phyloP scores from a whole-genome alignment of 1,140 invertebrate genomes.

The Meloidogyne exigua region DNA sequence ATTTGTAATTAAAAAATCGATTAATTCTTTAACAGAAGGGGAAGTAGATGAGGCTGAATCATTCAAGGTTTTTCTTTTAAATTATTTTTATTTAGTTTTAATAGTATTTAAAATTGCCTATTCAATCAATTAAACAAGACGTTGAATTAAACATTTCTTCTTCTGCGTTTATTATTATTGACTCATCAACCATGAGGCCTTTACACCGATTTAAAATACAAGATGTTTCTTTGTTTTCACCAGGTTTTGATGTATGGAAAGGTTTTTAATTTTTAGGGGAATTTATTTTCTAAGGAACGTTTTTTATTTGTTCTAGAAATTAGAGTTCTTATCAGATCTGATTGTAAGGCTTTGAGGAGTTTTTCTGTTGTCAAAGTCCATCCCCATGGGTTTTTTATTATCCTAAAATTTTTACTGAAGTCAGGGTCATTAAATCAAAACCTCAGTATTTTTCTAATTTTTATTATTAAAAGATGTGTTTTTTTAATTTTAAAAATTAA shows the following conservation, averaged over 20 bases:
- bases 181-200: not conserved
- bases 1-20: not conserved
- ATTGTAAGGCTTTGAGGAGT: too few species aligned
- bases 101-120: constrained; percentile 2
- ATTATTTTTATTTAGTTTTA: not conserved
- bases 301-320: not conserved
- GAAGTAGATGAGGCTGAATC: too few species aligned
- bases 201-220: constrained; percentile 14
- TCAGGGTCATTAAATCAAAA: too few species aligned
- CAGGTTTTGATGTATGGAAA: constrained; percentile 13
- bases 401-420: too few species aligned
- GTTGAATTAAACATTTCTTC: constrained; percentile 18
- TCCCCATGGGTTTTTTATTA: too few species aligned
- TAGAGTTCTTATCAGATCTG: not conserved
- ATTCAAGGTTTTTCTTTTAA: not conserved
- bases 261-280: not conserved
- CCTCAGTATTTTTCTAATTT: too few species aligned
- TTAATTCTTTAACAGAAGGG: not conserved
- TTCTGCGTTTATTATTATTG: constrained; percentile 17
- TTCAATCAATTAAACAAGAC: not conserved
- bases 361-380: too few species aligned
- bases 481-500: too few species aligned
- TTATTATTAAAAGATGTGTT: too few species aligned
- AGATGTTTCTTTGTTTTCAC: constrained; percentile 24
- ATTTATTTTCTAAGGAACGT: not conserved